Percentiles rank a stretch among this genome's conserved stretches.
These are phyloP conservation scores for Melanophora roralis DNA, from an alignment of 2,888 invertebrate genomes.

Conservation along the genomic window DNA sequence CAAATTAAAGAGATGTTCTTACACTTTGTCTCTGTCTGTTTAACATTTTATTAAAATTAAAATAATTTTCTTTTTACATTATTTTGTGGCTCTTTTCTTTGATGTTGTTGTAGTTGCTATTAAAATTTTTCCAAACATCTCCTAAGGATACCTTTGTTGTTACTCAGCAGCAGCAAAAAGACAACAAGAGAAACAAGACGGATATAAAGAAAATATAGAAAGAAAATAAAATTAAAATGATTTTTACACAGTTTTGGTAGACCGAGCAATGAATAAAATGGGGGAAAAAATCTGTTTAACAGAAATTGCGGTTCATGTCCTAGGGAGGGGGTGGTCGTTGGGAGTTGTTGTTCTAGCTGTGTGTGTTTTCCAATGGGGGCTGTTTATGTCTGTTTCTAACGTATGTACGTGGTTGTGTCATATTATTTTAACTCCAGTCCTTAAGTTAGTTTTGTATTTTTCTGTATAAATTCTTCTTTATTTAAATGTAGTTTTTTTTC, in stretches of 20 bases:
- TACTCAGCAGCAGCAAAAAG: neutral
- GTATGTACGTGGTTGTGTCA: neutral
- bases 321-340: neutral
- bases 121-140: neutral
- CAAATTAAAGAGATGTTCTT: conserved; percentile 28
- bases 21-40: neutral
- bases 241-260: conserved; percentile 26
- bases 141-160: conserved; percentile 8
- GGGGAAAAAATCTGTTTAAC: neutral
- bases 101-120: neutral
- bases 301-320: conserved; percentile 26
- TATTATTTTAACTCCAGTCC: neutral
- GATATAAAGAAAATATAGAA: neutral
- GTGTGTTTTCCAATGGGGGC: neutral
- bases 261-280: conserved; percentile 42
- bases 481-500: neutral
- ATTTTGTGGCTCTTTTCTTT: neutral
- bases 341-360: conserved; percentile 11
- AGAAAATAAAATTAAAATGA: conserved; percentile 7
- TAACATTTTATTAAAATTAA: neutral
- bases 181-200: neutral
- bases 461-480: neutral
- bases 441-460: conserved; percentile 13
- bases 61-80: neutral
- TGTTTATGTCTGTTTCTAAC: neutral